Percentiles rank a stretch among this genome's conserved stretches.
phyloP scores from a whole-genome alignment of 2,797 vertebrate genomes.

The Phataginus tetradactyla region DNA sequence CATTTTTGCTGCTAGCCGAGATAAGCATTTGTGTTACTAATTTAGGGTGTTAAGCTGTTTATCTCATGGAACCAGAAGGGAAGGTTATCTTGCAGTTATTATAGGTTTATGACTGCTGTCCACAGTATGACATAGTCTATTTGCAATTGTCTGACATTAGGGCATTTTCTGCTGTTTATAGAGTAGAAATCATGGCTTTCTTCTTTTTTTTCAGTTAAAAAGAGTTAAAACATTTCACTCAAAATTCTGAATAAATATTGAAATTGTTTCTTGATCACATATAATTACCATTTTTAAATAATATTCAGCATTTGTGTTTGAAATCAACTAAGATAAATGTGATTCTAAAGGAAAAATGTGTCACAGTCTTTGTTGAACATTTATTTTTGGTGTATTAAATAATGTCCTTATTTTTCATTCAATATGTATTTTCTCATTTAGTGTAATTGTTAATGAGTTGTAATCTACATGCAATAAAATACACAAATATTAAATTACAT shows the following conservation, averaged over 20 bases:
- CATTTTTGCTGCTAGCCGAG: constrained; percentile 1
- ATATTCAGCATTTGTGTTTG: not conserved
- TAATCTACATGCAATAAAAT: not conserved
- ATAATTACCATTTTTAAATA: constrained; percentile 14
- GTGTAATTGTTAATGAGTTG: not conserved
- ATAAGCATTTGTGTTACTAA: constrained; percentile 41
- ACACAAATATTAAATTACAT: not conserved
- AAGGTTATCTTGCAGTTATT: constrained; percentile 32
- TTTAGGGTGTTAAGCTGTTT: constrained; percentile 57
- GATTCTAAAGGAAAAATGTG: not conserved
- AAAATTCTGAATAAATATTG: constrained; percentile 8
- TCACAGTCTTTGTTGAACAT: not conserved
- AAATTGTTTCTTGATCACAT: not conserved
- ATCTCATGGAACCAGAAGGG: constrained; percentile 54
- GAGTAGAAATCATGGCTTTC: constrained; percentile 7
- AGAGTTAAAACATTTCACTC: not conserved
- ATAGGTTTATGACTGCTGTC: not conserved
- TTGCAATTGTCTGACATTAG: not conserved
- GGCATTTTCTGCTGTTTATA: not conserved
- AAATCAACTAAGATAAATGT: not conserved
- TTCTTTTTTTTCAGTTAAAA: constrained; percentile 40
- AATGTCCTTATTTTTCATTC: not conserved
- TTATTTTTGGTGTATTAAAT: not conserved
- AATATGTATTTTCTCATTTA: not conserved
- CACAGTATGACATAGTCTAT: not conserved